Evolutionary conservation across 2,797 vertebrate species (phyloP), one percentile per base, ranked within the genome.

Genomic region (Arctocebus calabarensis): DNA sequence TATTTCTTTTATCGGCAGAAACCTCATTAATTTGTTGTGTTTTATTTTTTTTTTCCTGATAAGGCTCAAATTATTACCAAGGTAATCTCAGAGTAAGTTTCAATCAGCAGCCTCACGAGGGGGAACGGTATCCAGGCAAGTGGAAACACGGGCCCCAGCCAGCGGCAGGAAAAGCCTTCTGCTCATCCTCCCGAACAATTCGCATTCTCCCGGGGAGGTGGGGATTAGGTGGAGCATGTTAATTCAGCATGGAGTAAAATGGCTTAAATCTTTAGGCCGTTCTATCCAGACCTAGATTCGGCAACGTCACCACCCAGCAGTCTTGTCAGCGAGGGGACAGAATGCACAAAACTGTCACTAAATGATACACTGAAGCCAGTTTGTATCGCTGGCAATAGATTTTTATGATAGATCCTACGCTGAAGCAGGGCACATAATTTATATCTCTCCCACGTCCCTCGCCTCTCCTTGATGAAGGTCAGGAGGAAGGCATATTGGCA

Each of bases 51-150:
- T 16, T 48, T 62, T 27, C 86, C 85, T 40, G 64, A 97, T 97
- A 98, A 5, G 66, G 59, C 84, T 98, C 97, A 95, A 96, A 94
- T 98, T 97, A 98, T 97, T 97, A 96, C 97, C 95, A 96, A 97
- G 62, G 84, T 94, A 98, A 97, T 62, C 59, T 94, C 77, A 94
- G 52, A 97, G 87, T 81, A 96, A 96, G 85, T 98, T 98, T 97
- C 94, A 92, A 88, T 97, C 90, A 94, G 93, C 75, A 92, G 94
- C 68, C 92, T 91, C 88, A 83, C 73, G 93, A 94, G 90, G 93
- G 55, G 77, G 91, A 88, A 96, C 75, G 92, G 93, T 92, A 94
- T 90, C 94, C 93, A 97, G 96, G 96, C 90, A 96, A 97, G 32
- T 96, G 97, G 85, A 97, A 98, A 94, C 64, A 45, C 3, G 85